These are phyloP conservation scores for Empidonax traillii DNA, from an alignment of 2,113 vertebrate species.

Conservation along the genomic window DNA sequence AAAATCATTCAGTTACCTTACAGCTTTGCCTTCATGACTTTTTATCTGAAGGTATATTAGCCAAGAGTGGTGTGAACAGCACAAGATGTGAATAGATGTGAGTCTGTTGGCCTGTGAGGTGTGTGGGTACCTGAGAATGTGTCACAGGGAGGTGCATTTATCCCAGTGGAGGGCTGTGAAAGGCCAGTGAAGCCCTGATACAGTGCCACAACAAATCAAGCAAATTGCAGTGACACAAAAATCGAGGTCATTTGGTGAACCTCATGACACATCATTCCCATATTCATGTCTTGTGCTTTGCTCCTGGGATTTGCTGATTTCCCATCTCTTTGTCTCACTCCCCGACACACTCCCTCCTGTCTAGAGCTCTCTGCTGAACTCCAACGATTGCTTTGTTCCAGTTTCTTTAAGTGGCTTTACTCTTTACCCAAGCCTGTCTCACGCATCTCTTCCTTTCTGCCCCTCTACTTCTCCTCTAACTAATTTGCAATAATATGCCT, in stretches of 20 bases:
- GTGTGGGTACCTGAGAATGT: neutral
- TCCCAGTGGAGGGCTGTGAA: neutral
- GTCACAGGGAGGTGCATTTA: rapidly evolving
- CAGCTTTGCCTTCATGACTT: neutral
- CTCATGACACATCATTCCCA: neutral
- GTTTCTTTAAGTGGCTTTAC: neutral
- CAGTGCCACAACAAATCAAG: neutral
- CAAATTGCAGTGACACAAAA: neutral
- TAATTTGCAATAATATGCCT: neutral
- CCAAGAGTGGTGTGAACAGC: neutral
- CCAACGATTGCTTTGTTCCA: neutral
- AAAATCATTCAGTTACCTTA: neutral
- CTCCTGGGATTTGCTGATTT: neutral
- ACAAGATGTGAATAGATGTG: neutral
- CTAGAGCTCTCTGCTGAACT: neutral
- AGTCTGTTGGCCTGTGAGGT: neutral
- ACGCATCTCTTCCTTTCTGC: neutral
- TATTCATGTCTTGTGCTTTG: neutral
- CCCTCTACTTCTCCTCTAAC: neutral
- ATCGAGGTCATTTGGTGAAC: neutral
- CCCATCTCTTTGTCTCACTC: neutral
- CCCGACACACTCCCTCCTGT: neutral
- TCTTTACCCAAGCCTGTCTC: neutral
- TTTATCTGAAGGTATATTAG: neutral
- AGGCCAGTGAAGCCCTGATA: neutral